These are phyloP conservation scores for Cyanocitta stelleri DNA, from an alignment of 2,113 vertebrate species.

Conservation along the genomic window DNA sequence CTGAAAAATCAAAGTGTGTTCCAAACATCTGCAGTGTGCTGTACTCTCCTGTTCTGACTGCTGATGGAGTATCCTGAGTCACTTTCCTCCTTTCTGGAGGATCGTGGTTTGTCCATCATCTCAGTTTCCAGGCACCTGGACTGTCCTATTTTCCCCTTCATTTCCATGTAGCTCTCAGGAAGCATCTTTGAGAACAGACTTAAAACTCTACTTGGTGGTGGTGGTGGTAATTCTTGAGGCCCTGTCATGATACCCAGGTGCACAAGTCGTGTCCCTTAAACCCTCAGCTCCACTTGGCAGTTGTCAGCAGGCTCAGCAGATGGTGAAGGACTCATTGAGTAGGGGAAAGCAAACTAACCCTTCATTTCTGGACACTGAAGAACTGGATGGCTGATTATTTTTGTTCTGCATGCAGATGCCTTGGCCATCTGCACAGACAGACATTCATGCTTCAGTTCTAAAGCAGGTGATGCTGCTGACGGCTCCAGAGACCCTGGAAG, in stretches of 20 bases:
- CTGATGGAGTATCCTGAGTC: background rate
- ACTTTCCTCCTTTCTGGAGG: background rate
- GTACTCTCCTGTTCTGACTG: background rate
- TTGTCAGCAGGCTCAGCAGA: conserved; percentile 35
- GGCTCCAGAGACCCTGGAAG: background rate
- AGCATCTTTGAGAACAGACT: background rate
- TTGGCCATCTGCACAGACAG: conserved; percentile 51
- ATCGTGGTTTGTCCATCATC: background rate
- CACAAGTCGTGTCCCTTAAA: background rate
- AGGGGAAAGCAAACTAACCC: conserved; percentile 34
- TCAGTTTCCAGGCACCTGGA: background rate
- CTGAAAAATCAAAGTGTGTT: background rate
- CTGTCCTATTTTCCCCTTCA: background rate
- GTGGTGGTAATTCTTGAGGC: background rate
- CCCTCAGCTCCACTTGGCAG: background rate
- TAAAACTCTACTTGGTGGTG: background rate
- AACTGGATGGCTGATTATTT: conserved; percentile 9
- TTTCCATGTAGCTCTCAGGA: background rate
- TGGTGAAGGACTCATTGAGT: conserved; percentile 17
- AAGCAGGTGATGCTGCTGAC: background rate
- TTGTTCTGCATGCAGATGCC: conserved; percentile 4
- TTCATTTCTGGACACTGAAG: conserved; percentile 31
- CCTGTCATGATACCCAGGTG: background rate
- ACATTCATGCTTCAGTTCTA: background rate
- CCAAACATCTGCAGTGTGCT: background rate